Conservation (phyloP, 2,113 vertebrate genomes). For the Oceanodroma tethys region DNA sequence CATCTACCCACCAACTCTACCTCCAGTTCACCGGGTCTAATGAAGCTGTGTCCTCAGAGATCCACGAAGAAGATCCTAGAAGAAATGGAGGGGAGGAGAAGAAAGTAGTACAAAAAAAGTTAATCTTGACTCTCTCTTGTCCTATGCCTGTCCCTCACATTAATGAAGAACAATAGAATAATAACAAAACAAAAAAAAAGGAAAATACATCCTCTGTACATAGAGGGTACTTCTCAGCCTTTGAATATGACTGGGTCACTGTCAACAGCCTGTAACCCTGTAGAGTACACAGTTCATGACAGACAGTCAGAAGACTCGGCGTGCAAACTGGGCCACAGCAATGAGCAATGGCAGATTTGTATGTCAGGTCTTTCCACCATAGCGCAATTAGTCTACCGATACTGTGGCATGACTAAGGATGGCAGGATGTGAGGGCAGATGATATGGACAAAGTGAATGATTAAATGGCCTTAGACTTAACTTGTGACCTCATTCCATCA, state of each 20-base stretch:
- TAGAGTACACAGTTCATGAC: not conserved
- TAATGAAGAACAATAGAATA: not conserved
- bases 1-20: not conserved
- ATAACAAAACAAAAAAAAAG: not conserved
- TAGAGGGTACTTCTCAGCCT: not conserved
- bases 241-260: not conserved
- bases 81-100: not conserved
- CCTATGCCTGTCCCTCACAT: not conserved
- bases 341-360: not conserved
- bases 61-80: not conserved
- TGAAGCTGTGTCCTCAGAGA: not conserved
- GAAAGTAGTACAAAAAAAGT: not conserved
- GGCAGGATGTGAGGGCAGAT: not conserved
- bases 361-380: not conserved
- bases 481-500: constrained; percentile 20
- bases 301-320: not conserved
- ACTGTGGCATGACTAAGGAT: not conserved
- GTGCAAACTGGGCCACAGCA: not conserved
- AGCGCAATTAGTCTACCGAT: not conserved
- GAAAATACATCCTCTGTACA: not conserved
- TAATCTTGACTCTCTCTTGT: not conserved
- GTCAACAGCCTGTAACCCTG: not conserved
- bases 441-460: not conserved
- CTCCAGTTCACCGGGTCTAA: not conserved
- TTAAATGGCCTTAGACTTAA: not conserved